phyloP scores from a whole-genome alignment of 2,888 invertebrate genomes.

The Endotricha flammealis region DNA sequence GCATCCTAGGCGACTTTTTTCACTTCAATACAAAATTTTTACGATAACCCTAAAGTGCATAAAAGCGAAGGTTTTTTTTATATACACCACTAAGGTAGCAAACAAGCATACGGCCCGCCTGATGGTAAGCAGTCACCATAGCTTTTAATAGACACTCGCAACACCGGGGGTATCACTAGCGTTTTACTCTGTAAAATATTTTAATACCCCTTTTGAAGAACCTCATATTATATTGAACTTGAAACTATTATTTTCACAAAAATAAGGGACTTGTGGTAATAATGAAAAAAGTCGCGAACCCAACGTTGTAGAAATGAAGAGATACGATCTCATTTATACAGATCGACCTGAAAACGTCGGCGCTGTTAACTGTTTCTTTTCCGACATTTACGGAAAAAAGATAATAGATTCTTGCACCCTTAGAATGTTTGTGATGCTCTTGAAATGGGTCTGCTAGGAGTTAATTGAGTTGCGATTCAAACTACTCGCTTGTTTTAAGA shows the following conservation, averaged over 20 bases:
- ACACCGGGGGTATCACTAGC: neutral
- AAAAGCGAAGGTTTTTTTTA: too few relatives aligned
- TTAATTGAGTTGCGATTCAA: conserved; percentile 7
- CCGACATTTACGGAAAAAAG: conserved; percentile 5
- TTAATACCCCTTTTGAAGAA: too few relatives aligned
- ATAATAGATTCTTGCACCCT: neutral
- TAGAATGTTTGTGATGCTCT: conserved; percentile 4
- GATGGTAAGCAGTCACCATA: neutral
- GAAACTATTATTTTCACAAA: too few relatives aligned
- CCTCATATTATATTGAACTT: too few relatives aligned
- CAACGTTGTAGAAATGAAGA: conserved; percentile 7
- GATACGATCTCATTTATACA: conserved; percentile 9
- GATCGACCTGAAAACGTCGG: conserved; percentile 6
- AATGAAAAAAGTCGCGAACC: too few relatives aligned
- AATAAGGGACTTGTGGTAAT: too few relatives aligned
- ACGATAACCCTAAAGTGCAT: too few relatives aligned
- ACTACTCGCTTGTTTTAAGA: too few relatives aligned
- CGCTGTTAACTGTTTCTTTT: conserved; percentile 9
- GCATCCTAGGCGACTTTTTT: too few relatives aligned
- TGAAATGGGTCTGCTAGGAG: conserved; percentile 1
- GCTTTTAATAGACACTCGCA: neutral
- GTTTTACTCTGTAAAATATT: too few relatives aligned
- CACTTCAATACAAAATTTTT: too few relatives aligned
- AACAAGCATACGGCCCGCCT: neutral
- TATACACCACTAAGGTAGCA: too few relatives aligned